Conservation (phyloP, 2,797 vertebrate genomes). For the Naso thynnoides region DNA sequence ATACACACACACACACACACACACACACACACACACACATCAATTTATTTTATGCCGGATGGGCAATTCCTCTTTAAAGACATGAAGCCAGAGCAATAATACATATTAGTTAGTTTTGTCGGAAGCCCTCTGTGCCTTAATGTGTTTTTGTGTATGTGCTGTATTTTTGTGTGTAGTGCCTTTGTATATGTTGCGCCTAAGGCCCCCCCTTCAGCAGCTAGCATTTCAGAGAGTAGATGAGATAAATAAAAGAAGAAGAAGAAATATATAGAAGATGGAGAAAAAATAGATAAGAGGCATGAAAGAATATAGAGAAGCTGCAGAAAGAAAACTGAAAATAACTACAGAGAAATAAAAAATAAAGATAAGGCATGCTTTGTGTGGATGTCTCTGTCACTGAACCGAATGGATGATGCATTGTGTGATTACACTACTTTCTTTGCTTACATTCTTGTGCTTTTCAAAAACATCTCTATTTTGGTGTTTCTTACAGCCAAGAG, state of each 20-base stretch:
- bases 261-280: slow-evolving; percentile 30
- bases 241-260: slow-evolving; percentile 23
- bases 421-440: neutral
- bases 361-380: slow-evolving; percentile 13
- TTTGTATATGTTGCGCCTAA: slow-evolving; percentile 41
- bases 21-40: slow-evolving; percentile 5
- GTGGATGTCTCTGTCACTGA: neutral
- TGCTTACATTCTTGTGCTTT: neutral
- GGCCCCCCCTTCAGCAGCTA: slow-evolving; percentile 46
- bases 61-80: slow-evolving; percentile 34
- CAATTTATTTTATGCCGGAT: slow-evolving; percentile 2
- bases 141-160: slow-evolving; percentile 10
- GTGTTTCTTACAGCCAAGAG: neutral
- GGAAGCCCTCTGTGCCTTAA: slow-evolving; percentile 28
- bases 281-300: slow-evolving; percentile 38
- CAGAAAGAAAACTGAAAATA: slow-evolving; percentile 13
- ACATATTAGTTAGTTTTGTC: slow-evolving; percentile 36
- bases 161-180: slow-evolving; percentile 15
- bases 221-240: slow-evolving; percentile 47
- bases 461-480: neutral
- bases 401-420: slow-evolving; percentile 1
- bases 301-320: slow-evolving; percentile 17
- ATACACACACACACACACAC: neutral
- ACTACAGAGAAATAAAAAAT: slow-evolving; percentile 27
- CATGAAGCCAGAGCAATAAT: slow-evolving; percentile 30